A percentile compares a stretch with the other conserved stretches of the same genome.
These are phyloP conservation scores for Ailurus styani DNA, from an alignment of 2,113 vertebrate genomes.

Conservation along the genomic window DNA sequence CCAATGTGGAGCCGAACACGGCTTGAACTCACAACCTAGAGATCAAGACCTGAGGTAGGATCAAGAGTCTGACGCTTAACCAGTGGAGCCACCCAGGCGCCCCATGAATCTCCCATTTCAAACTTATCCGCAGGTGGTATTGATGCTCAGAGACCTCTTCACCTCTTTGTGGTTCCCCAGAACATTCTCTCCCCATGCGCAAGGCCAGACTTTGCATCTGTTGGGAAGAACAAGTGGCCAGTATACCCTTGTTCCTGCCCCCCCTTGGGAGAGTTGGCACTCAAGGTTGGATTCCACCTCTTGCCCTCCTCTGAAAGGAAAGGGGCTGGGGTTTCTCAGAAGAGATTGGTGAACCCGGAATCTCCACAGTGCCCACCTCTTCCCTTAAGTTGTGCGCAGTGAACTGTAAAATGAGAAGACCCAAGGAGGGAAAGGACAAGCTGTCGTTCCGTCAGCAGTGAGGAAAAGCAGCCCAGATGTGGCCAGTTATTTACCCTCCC, in stretches of 20 bases:
- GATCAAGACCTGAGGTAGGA: not conserved
- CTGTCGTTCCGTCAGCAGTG: not conserved
- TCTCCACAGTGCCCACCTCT: not conserved
- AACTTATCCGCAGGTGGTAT: not conserved
- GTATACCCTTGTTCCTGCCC: not conserved
- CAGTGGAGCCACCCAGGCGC: not conserved
- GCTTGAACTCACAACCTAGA: not conserved
- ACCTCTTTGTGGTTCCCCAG: not conserved
- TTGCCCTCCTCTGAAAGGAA: not conserved
- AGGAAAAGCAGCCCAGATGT: not conserved
- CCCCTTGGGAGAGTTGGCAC: too few species aligned
- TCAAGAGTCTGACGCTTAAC: not conserved
- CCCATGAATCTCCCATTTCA: not conserved
- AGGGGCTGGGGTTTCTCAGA: not conserved
- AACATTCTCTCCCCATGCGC: not conserved
- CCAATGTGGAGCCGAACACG: too few species aligned
- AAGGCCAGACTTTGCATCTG: not conserved
- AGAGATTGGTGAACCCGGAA: not conserved
- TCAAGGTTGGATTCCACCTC: not conserved
- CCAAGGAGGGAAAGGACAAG: not conserved
- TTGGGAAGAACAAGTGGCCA: not conserved
- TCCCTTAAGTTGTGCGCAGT: not conserved
- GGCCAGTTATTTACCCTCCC: not conserved
- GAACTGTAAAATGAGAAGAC: not conserved
- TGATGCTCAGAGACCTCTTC: not conserved